Evolutionary conservation across 1,140 invertebrate species (phyloP).

Genomic region (Aphis craccivora): DNA sequence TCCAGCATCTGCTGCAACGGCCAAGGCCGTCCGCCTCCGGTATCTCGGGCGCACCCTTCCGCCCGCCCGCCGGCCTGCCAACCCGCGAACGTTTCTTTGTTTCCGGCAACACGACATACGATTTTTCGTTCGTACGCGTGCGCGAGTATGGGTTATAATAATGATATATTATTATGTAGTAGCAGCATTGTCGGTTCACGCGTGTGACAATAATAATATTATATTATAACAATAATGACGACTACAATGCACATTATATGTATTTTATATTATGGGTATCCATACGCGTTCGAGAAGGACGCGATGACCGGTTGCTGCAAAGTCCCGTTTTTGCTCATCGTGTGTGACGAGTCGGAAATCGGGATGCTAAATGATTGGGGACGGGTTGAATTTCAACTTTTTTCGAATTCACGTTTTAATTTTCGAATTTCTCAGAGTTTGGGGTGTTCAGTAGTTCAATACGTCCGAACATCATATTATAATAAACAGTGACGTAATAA

Average conservation of each 20-base stretch:
- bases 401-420: not conserved
- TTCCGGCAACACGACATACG: conserved; percentile 29
- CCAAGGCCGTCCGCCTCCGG: conserved; percentile 34
- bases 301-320: not conserved
- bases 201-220: not conserved
- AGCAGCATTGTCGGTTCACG: not conserved
- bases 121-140: not conserved
- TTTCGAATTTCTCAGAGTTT: not conserved
- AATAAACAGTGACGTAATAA: no score
- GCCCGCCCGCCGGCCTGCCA: not conserved
- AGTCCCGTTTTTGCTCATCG: not conserved
- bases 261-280: not conserved
- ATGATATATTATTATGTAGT: not conserved
- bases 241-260: not conserved
- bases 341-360: not conserved
- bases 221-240: not conserved
- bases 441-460: not conserved
- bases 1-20: conserved; percentile 42
- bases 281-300: not conserved
- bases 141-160: not conserved
- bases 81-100: conserved; percentile 32
- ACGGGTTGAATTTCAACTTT: not conserved
- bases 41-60: conserved; percentile 39
- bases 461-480: not conserved
- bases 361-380: not conserved